Base-by-base conservation (phyloP, 2,888 invertebrate species). In the Lissocephala sabroskyi region DNA sequence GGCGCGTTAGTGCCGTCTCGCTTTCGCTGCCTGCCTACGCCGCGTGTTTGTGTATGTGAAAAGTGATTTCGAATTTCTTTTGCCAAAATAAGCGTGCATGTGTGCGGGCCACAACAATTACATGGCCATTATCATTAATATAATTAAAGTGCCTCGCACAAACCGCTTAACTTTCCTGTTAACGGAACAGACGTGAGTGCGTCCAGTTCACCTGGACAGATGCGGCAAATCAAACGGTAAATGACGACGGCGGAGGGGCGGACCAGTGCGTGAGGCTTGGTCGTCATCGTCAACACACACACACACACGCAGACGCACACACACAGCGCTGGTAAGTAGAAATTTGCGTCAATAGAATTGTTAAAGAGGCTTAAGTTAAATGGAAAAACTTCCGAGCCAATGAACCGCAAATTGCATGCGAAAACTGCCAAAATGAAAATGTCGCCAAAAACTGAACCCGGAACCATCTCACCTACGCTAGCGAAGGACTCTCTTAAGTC, bases 341-440 rank as follows among this genome's bases (percentile, higher is more conserved):
- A 79, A 78, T 80, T 78, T 78, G 68, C 67, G 76, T 71, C 79
- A 76, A 71, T 78, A 78, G 80, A 73, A 80, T 77, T 78, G 65
- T 75, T 82, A 82, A 83, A 83, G 82, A 82, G 83, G 82, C 82
- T 83, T 83, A 83, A 78, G 73, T 81, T 83, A 82, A 83, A 83
- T 83, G 83, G 80, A 75, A 82, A 82, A 83, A 82, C 80, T 83
- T 83, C 82, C 79, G 68, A 81, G 60, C 80, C 82, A 83, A 77
- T 83, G 83, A 82, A 75, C 81, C 71, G 81, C 67, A 67, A 65
- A 68, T 68, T 77, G 79, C 66, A 79, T 78, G 79, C 79, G 77
- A 76, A 77, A 78, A n/a, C n/a, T 76, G 68, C 76, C 68, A 76
- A 75, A 68, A 70, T 62, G 68, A 70, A 73, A 76, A 75, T 70